Evolutionary conservation across 2,888 invertebrate genomes (phyloP), one percentile per base, ranked within the genome.

Genomic region (Cheilosia pagana): DNA sequence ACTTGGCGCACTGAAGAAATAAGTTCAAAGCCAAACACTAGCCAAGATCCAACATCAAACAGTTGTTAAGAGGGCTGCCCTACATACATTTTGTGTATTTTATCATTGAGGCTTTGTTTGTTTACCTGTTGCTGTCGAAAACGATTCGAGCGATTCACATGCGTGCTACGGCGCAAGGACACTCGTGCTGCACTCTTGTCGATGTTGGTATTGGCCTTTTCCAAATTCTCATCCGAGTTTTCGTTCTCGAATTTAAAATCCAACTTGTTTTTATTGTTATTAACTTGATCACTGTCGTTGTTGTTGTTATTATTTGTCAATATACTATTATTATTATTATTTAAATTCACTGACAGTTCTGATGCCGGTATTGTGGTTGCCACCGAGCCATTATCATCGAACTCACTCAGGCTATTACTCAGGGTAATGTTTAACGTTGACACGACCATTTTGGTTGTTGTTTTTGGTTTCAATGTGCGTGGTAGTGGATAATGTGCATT

Each of bases 61-160:
- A 12, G 35, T 35, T 35, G 35, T 35, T 35, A 12, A 12, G 35
- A 35, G 12, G 3, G 3, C 35, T 12, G 35, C 35, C 35, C 35
- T 2, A 28, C 2, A 45, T 45, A 45, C 19, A n/a, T 21, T 41
- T 41, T 77, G 6, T 8, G 48, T 31, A 48, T 12, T 50, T 52
- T 55, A 14, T 14, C 45, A 59, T 8, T n/a, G 50, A 60, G 23
- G 19, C n/a, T 19, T 23, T 28, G 16, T 14, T 53, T 53, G 8
- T 90, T 91, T 91, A 90, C 91, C 91, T 91, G 91, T 87, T 91
- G 91, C 87, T 91, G 90, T 87, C 88, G 89, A 88, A 90, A 89
- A 88, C 90, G 90, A 81, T 89, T 88, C 67, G 90, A 90, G 75
- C 89, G 87, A 60, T 89, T 90, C 16, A 91, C 87, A 72, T 89